Evolutionary conservation across 53 echinoderm and acorn worm species (phyloP).

Genomic region (Patiria pectinifera): DNA sequence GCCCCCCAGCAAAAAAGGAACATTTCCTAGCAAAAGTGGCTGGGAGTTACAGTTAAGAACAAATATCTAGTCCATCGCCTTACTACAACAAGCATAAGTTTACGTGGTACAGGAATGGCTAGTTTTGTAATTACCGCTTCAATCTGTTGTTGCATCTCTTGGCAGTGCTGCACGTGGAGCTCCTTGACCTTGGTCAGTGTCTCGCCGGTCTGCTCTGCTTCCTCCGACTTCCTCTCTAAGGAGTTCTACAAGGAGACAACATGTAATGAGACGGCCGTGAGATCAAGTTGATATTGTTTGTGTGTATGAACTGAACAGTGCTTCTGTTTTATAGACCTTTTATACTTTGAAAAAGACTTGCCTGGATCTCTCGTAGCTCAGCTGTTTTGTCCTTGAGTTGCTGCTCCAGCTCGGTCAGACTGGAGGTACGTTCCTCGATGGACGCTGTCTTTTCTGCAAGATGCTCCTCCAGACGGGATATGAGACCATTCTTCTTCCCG

Average conservation of each 20-base stretch:
- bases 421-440: slow-evolving; percentile 61
- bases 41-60: no score
- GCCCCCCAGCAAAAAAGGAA: no score
- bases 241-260: slow-evolving; percentile 48
- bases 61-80: no score
- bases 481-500: slow-evolving; percentile 70
- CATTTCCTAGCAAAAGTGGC: no score
- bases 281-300: background rate
- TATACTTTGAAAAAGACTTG: slow-evolving; percentile 20
- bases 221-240: slow-evolving; percentile 61
- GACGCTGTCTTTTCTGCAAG: slow-evolving; percentile 82
- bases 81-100: background rate
- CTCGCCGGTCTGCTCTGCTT: slow-evolving; percentile 44
- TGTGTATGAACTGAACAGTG: background rate
- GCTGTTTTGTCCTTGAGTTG: slow-evolving; percentile 60
- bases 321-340: no score
- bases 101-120: background rate
- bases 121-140: slow-evolving; percentile 30
- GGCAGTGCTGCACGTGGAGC: slow-evolving; percentile 79
- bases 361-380: slow-evolving; percentile 68
- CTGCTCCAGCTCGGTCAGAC: slow-evolving; percentile 63
- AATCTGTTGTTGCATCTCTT: slow-evolving; percentile 90
- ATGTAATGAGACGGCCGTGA: background rate
- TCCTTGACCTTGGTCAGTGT: slow-evolving; percentile 66
- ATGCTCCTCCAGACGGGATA: slow-evolving; percentile 76